These are phyloP conservation scores for Struthio camelus DNA, from an alignment of 2,113 vertebrate genomes.

Conservation along the genomic window DNA sequence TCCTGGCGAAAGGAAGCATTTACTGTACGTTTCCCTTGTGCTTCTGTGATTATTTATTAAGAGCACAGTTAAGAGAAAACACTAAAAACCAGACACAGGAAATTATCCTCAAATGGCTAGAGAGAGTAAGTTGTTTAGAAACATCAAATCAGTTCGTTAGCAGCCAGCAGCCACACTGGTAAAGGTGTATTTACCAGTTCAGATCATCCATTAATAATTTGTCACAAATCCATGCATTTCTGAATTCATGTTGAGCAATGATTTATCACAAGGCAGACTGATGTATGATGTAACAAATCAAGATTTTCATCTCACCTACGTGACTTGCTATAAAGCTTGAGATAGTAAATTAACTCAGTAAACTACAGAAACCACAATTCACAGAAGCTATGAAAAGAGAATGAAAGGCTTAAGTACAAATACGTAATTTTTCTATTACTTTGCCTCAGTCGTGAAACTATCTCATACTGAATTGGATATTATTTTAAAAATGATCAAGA, in stretches of 20 bases:
- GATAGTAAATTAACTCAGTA: background rate
- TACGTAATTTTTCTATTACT: accelerated
- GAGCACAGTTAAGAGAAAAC: background rate
- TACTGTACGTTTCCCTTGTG: background rate
- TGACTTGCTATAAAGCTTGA: background rate
- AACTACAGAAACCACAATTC: background rate
- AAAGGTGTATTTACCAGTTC: background rate
- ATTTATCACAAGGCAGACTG: background rate
- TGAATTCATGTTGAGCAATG: background rate
- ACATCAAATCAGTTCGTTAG: background rate
- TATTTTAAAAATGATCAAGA: background rate
- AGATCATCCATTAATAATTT: background rate
- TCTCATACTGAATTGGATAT: accelerated
- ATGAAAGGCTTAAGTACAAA: background rate
- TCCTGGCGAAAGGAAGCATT: background rate
- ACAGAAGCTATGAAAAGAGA: background rate
- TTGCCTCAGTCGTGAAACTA: background rate
- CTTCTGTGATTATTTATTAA: background rate
- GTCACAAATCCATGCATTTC: background rate
- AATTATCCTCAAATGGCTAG: background rate
- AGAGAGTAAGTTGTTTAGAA: background rate
- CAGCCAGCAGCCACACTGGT: background rate
- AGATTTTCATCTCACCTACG: background rate
- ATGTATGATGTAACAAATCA: accelerated
- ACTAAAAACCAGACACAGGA: background rate